Conservation (phyloP, 2,888 invertebrate species). For the Geophilus truncorum region DNA sequence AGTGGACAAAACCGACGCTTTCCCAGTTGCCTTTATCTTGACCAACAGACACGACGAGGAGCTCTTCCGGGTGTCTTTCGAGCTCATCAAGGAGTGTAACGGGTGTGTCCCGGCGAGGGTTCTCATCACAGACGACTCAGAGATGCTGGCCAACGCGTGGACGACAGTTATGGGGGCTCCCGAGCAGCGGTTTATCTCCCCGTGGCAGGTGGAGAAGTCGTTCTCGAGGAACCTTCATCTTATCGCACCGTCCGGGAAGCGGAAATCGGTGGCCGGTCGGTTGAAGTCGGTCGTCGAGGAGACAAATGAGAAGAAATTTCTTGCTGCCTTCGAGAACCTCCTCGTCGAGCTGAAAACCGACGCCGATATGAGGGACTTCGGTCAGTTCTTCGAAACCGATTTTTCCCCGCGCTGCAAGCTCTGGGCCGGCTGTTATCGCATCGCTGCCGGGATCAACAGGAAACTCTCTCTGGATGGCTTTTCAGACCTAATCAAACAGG, state of each 20-base stretch:
- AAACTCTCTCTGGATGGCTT: conserved; percentile 35
- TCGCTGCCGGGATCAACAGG: conserved; percentile 28
- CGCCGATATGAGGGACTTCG: not conserved
- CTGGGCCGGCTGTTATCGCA: conserved; percentile 37
- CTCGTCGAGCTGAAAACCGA: not conserved
- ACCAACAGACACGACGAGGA: conserved; percentile 1
- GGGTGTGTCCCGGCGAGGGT: not conserved
- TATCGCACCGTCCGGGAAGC: not conserved
- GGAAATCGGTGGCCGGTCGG: not conserved
- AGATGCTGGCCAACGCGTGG: conserved; percentile 36
- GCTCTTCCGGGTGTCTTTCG: not conserved
- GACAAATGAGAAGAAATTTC: not conserved
- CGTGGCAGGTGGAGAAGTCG: conserved; percentile 33
- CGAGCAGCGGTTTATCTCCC: conserved; percentile 28
- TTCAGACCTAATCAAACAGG: not conserved
- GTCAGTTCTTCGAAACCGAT: not conserved
- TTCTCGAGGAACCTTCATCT: not conserved
- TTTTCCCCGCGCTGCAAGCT: conserved; percentile 25
- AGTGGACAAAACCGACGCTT: not conserved
- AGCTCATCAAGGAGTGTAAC: not conserved
- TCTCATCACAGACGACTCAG: conserved; percentile 36
- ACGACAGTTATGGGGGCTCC: conserved; percentile 17
- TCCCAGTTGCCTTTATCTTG: conserved; percentile 19
- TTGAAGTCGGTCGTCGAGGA: not conserved
- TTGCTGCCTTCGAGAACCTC: not conserved